Evolutionary conservation across 2,797 vertebrate genomes (phyloP), one percentile per base, ranked within the genome.

Genomic region (Cynodonichthys magdalenae): DNA sequence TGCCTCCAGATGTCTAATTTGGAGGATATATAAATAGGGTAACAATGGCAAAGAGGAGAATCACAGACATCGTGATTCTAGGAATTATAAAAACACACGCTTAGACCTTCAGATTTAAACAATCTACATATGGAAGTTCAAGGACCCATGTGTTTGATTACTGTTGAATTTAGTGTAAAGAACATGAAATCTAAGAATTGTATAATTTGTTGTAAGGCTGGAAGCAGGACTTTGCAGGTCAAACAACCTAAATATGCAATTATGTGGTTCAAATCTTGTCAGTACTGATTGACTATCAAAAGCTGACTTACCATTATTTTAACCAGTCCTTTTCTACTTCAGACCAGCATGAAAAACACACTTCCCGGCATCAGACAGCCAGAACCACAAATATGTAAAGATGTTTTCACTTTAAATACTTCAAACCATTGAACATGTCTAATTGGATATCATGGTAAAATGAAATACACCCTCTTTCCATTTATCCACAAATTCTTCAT

Each of bases 1-100:
- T 17, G 67, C 81, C 80, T 88, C 87, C 91, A 91, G 87, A 91
- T 90, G 91, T 84, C 63, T 83, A 82, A 84, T 81, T 85, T 76
- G 55, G 71, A 75, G 44, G 72, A 79, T 80, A 84, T 79, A 75
- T 66, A 87, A 89, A 88, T 78, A 84, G 78, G 44, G 44, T 53
- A 74, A 83, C 84, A 80, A 87, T 74, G 53, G 63, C 29, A 62
- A 39, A 5, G 60, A 15, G 39, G 24, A 54, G 62, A 51, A 64
- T 74, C 50, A 69, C 36, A 4, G 24, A 74, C 63, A 77, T 75
- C 46, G 55, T 44, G 67, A 77, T 69, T 67, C 53, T 53, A 2
- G 9, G 6, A 60, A 68, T 74, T 54, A 59, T 61, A 31, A 52
- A 7, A 66, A 50, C 14, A 59, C 29, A 49, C 36, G 24, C 17